These are phyloP conservation scores for Leguminivora glycinivorella DNA, from an alignment of 1,140 invertebrate species.

Conservation along the genomic window DNA sequence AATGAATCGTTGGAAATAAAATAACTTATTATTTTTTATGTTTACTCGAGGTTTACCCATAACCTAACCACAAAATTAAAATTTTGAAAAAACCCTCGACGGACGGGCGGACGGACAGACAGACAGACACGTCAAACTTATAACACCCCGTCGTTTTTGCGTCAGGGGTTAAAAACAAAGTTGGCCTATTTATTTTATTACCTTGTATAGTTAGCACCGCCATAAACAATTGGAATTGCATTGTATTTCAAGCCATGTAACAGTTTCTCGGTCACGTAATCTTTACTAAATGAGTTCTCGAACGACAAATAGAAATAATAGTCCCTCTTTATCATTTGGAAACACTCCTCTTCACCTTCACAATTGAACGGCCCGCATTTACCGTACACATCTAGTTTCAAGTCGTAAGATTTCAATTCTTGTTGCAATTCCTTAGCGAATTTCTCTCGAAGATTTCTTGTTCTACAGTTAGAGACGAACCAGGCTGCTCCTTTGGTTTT, in stretches of 20 bases:
- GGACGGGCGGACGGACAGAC: too few species aligned
- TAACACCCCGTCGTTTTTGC: too few species aligned
- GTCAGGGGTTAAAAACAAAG: neutral
- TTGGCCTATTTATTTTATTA: constrained; percentile 27
- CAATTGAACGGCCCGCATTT: constrained; percentile 76
- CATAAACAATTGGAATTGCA: constrained; percentile 79
- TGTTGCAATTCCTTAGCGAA: constrained; percentile 80
- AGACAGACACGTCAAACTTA: too few species aligned
- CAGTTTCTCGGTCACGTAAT: constrained; percentile 84
- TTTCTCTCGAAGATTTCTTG: constrained; percentile 75
- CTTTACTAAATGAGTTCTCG: constrained; percentile 82
- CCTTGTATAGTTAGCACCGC: constrained; percentile 70
- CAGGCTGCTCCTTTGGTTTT: constrained; percentile 79
- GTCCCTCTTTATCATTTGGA: constrained; percentile 61
- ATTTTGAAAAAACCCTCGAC: too few species aligned
- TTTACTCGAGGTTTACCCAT: too few species aligned
- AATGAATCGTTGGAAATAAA: too few species aligned
- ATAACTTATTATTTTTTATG: too few species aligned
- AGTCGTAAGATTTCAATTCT: constrained; percentile 65
- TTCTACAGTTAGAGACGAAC: constrained; percentile 83
- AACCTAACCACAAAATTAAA: too few species aligned
- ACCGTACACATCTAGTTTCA: constrained; percentile 85
- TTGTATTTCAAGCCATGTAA: constrained; percentile 72
- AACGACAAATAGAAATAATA: constrained; percentile 86
- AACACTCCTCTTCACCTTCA: constrained; percentile 54